A percentile compares a stretch with the other conserved stretches of the same genome.
Conservation (phyloP, 2,113 vertebrate species). For the Nanorana parkeri region DNA sequence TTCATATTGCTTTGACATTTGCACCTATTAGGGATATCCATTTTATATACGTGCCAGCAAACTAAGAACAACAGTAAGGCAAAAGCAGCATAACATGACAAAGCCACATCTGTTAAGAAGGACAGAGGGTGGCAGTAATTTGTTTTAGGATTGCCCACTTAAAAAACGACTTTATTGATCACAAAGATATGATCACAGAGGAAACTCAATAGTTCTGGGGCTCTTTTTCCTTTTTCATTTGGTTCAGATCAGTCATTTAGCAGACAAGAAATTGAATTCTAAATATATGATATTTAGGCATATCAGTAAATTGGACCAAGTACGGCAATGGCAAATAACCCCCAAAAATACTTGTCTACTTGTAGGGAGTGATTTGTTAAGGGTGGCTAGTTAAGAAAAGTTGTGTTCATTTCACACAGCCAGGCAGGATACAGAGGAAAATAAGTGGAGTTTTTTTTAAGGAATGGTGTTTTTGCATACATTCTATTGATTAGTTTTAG, state of each 20-base stretch:
- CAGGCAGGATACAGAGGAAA: no score
- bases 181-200: background rate
- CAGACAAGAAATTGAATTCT: no score
- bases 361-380: no score
- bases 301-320: no score
- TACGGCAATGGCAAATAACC: no score
- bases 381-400: no score
- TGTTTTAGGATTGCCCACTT: constrained; percentile 49
- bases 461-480: no score
- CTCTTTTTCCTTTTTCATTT: background rate
- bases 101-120: constrained; percentile 14
- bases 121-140: constrained; percentile 40
- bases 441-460: no score
- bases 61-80: constrained; percentile 62
- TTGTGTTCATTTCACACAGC: no score
- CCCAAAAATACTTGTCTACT: no score
- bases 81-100: constrained; percentile 53
- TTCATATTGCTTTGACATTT: constrained; percentile 82
- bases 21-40: constrained; percentile 73
- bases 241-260: constrained; percentile 2
- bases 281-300: no score
- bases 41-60: constrained; percentile 67
- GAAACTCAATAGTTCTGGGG: background rate
- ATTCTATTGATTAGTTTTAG: no score
- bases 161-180: constrained; percentile 25